Base-by-base conservation (phyloP, 2,113 vertebrate genomes). In the Odontophorus gujanensis region DNA sequence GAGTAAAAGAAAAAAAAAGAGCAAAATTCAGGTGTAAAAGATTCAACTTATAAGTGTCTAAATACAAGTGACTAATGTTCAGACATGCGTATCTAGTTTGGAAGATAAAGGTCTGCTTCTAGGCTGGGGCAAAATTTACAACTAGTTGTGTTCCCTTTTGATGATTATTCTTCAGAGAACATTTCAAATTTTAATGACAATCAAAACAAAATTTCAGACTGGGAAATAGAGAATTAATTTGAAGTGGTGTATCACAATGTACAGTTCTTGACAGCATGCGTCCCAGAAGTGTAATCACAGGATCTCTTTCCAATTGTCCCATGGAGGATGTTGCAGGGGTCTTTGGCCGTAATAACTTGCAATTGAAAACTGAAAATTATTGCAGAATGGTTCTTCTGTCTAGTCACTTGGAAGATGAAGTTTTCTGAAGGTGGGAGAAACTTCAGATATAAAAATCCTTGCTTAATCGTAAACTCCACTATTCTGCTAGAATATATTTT, bases 401-500 rank as follows among this genome's bases (percentile, higher is more conserved):
- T 87, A 17, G 36, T 80, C 81, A 73, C 36, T 42, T 78, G 71
- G 66, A 93, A 82, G n/a, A 6, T 82, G 67, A 85, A 17, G 15
- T 77, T 89, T 92, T 85, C 55, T 75, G 38, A 90, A 89, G 55
- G 72, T 21, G 57, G 19, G 9, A 85, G 19, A 75, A 83, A 91
- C 32, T 55, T 92, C 42, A 93, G 50, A 80, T 63, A 22, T 77
- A 55, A 92, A 95, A 63, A 75, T 11, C 38, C 17, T 58, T 20
- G 2, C 34, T 85, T 74, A 74, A 74, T 87, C 67, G 67, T 94
- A 57, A 89, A 30, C 11, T 77, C 16, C 18, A 81, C 30, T 50
- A 93, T 69, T 74, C 72, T 85, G 26, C 38, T 68, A 93, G 68
- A 80, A 89, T 58, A 43, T 30, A 78, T 69, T 93, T 89, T 77